These are phyloP conservation scores for Macrostomum cliftonense DNA, from an alignment of 2,888 invertebrate genomes.

Conservation along the genomic window DNA sequence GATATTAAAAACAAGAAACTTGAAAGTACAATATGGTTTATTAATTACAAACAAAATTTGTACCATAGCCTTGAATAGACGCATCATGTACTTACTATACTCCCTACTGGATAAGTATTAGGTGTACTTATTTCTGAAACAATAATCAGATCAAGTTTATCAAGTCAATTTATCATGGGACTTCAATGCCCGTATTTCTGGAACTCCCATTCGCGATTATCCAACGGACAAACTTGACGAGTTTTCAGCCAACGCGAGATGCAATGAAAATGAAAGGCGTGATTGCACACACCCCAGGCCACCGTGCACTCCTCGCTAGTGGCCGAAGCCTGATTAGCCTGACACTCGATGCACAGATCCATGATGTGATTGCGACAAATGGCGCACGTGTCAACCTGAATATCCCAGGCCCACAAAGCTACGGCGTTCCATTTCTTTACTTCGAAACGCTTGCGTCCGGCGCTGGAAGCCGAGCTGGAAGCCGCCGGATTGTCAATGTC, in stretches of 20 bases:
- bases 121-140: too few species aligned
- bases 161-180: too few species aligned
- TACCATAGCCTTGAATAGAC: too few species aligned
- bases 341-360: conserved; percentile 98
- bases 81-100: too few species aligned
- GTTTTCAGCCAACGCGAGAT: conserved; percentile 98
- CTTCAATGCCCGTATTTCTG: conserved; percentile 55
- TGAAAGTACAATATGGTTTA: too few species aligned
- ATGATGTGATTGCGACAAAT: conserved; percentile 98
- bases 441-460: conserved; percentile 82
- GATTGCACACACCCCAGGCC: conserved; percentile 99
- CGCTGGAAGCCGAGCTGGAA: conserved; percentile 67
- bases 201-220: conserved; percentile 99
- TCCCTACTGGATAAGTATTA: too few species aligned
- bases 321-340: conserved; percentile 71
- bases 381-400: conserved; percentile 97
- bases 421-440: conserved; percentile 99
- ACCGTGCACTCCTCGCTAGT: conserved; percentile 98
- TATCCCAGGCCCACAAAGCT: conserved; percentile 96
- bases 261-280: conserved; percentile 98
- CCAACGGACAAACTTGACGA: conserved; percentile 89
- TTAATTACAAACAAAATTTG: too few species aligned
- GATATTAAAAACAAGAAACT: too few species aligned
- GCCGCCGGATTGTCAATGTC: conserved; percentile 67
- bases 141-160: too few species aligned